Percentiles rank a stretch among this genome's conserved stretches.
Conservation (phyloP, 2,888 invertebrate genomes). For the Girardia tigrina region DNA sequence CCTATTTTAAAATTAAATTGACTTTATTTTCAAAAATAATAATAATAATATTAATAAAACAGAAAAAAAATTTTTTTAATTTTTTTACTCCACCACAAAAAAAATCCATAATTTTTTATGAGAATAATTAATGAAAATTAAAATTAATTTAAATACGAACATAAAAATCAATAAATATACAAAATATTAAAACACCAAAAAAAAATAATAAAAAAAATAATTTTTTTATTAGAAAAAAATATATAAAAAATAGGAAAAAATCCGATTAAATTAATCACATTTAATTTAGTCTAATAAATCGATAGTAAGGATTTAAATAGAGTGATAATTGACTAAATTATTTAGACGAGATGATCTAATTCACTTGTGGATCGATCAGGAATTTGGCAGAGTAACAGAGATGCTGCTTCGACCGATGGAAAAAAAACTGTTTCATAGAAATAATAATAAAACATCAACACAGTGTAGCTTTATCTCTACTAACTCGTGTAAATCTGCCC, state of each 20-base stretch:
- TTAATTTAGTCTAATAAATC: conserved; percentile 11
- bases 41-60: too few species aligned
- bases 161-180: too few species aligned
- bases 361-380: background rate
- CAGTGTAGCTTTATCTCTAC: conserved; percentile 5
- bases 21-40: too few species aligned
- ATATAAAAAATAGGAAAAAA: background rate
- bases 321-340: conserved; percentile 13
- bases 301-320: conserved; percentile 17
- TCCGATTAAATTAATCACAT: background rate
- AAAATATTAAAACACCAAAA: too few species aligned
- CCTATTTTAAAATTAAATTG: too few species aligned
- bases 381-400: conserved; percentile 5
- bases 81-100: too few species aligned
- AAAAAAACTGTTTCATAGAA: conserved; percentile 18
- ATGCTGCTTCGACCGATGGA: background rate
- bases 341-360: conserved; percentile 11
- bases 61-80: too few species aligned
- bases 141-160: too few species aligned
- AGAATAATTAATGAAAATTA: too few species aligned
- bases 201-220: too few species aligned
- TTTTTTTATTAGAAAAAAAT: too few species aligned
- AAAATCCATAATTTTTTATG: too few species aligned
- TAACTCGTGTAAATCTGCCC: conserved; percentile 23
- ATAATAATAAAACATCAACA: conserved; percentile 19